A percentile compares a stretch with the other conserved stretches of the same genome.
Conservation (phyloP, 2,113 vertebrate species). For the Melanerpes formicivorus region DNA sequence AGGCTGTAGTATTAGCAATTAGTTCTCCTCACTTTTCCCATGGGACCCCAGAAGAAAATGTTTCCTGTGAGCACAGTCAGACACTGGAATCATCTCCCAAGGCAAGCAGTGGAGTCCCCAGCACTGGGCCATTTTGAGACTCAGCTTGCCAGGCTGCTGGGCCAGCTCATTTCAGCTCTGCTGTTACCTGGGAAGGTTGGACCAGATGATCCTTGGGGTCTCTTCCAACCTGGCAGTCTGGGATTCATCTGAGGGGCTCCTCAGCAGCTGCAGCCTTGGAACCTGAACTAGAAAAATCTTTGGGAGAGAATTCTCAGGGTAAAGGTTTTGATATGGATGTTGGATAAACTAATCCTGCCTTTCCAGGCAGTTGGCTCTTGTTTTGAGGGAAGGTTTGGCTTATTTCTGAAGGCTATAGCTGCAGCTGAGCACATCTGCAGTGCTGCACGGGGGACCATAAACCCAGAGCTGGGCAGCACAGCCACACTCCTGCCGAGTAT, state of each 20-base stretch:
- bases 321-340: background rate
- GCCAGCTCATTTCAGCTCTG: too few relatives aligned
- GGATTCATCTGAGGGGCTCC: accelerated
- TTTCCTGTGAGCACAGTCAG: too few relatives aligned
- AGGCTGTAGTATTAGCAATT: background rate
- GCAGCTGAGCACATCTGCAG: background rate
- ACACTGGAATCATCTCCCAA: too few relatives aligned
- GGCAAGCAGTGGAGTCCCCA: too few relatives aligned
- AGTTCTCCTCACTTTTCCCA: background rate
- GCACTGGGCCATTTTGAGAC: too few relatives aligned
- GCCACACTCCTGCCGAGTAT: background rate
- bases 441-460: background rate
- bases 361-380: background rate
- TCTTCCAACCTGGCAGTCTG: too few relatives aligned
- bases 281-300: background rate
- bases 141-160: too few relatives aligned
- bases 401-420: background rate
- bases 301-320: background rate
- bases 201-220: too few relatives aligned
- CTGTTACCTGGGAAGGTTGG: too few relatives aligned
- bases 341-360: background rate
- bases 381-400: background rate
- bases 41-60: too few relatives aligned
- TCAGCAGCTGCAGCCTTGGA: background rate
- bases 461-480: background rate